phyloP scores from a whole-genome alignment of 2,113 vertebrate species.

The Garra rufa region DNA sequence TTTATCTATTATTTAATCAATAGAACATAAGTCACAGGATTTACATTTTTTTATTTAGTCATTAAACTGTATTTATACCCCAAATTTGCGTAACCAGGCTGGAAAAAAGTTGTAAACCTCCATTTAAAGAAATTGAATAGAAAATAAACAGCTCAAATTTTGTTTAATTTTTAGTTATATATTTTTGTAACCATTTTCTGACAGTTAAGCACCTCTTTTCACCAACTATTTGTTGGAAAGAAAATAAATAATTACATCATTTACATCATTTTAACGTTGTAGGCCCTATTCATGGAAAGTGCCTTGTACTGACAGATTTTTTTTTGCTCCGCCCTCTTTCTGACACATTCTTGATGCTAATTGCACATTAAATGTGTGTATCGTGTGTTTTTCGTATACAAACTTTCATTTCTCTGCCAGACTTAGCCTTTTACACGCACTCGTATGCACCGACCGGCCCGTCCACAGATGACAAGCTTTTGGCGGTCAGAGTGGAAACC shows the following conservation, averaged over 20 bases:
- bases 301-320: conserved; percentile 8
- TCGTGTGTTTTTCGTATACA: conserved; percentile 36
- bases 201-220: neutral
- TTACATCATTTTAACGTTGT: neutral
- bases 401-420: conserved; percentile 37
- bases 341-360: conserved; percentile 39
- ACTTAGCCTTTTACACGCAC: conserved; percentile 27
- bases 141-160: neutral
- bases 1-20: neutral
- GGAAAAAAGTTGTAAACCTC: neutral
- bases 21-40: neutral
- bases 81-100: neutral
- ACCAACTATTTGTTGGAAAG: neutral
- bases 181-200: conserved; percentile 1
- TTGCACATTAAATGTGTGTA: conserved; percentile 24
- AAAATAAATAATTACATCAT: neutral
- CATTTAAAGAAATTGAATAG: neutral
- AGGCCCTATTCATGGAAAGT: neutral
- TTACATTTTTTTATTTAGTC: neutral
- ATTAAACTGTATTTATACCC: neutral
- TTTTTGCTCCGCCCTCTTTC: neutral
- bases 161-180: neutral
- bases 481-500: conserved; percentile 60
- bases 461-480: conserved; percentile 45
- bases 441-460: conserved; percentile 12